Conservation (phyloP, 2,888 invertebrate species). For the Scaptodrosophila latifasciaeformis region DNA sequence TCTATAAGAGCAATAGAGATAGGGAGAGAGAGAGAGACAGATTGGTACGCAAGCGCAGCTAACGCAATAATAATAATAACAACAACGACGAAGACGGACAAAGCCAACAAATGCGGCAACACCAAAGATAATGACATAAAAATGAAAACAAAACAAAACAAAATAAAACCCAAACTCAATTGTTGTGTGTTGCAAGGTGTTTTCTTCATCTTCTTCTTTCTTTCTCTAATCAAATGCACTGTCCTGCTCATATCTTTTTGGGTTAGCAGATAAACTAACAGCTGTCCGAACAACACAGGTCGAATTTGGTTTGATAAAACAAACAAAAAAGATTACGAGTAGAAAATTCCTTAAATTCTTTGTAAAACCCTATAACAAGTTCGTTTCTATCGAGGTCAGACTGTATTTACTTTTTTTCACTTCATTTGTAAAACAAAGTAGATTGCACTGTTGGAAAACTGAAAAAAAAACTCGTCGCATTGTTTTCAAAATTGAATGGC, state of each 20-base stretch:
- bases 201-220: conserved; percentile 26
- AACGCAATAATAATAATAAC: conserved; percentile 16
- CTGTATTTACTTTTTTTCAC: too few relatives aligned
- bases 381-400: too few relatives aligned
- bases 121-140: conserved; percentile 15
- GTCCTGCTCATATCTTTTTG: background rate
- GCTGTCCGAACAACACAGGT: too few relatives aligned
- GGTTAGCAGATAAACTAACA: too few relatives aligned
- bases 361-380: too few relatives aligned
- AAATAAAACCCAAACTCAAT: conserved; percentile 19
- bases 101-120: background rate
- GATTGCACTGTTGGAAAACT: conserved; percentile 20
- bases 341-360: too few relatives aligned
- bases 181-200: conserved; percentile 56
- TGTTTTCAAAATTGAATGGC: conserved; percentile 62
- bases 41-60: conserved; percentile 38
- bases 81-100: too few relatives aligned
- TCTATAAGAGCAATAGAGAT: background rate
- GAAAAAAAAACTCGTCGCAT: conserved; percentile 58
- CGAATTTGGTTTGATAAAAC: too few relatives aligned
- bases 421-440: conserved; percentile 58
- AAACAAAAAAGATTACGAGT: too few relatives aligned
- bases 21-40: conserved; percentile 3
- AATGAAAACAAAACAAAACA: conserved; percentile 21
- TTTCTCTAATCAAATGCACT: background rate